Evolutionary conservation across 1,140 invertebrate species (phyloP).

Genomic region (Homalodisca vitripennis): DNA sequence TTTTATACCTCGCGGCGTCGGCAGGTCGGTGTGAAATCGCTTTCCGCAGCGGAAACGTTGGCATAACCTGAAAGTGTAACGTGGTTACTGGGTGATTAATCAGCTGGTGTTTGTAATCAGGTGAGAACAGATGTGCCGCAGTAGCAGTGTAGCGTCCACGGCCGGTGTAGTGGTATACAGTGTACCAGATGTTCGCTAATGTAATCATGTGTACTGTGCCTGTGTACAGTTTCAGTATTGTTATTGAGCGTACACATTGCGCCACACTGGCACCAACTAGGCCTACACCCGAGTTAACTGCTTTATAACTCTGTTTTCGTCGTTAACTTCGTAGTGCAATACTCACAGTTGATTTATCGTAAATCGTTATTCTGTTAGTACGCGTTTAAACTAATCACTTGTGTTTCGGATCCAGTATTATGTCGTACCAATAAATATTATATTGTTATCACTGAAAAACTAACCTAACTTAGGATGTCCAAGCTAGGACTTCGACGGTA

Average conservation of each 20-base stretch:
- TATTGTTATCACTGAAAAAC: too few relatives aligned
- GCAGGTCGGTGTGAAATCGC: background rate
- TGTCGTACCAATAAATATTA: too few relatives aligned
- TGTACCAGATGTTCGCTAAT: slow-evolving; percentile 18
- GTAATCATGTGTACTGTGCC: background rate
- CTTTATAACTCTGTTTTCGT: too few relatives aligned
- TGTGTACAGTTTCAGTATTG: slow-evolving; percentile 8
- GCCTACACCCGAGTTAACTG: too few relatives aligned
- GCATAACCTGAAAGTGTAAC: slow-evolving; percentile 11
- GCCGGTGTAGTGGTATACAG: background rate
- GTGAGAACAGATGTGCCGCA: background rate
- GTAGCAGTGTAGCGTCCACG: background rate
- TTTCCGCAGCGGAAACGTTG: background rate
- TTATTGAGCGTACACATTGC: slow-evolving; percentile 11
- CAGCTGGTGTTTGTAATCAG: background rate
- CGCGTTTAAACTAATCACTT: too few relatives aligned
- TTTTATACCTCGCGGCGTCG: background rate
- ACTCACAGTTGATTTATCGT: too few relatives aligned
- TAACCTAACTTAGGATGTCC: too few relatives aligned
- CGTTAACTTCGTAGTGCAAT: too few relatives aligned
- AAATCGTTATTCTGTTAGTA: too few relatives aligned
- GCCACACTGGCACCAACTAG: background rate
- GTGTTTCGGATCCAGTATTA: too few relatives aligned
- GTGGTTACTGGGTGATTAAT: background rate
- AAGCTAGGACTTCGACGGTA: too few relatives aligned